Evolutionary conservation across 2,113 vertebrate species (phyloP).

Genomic region (Chloebia gouldiae): DNA sequence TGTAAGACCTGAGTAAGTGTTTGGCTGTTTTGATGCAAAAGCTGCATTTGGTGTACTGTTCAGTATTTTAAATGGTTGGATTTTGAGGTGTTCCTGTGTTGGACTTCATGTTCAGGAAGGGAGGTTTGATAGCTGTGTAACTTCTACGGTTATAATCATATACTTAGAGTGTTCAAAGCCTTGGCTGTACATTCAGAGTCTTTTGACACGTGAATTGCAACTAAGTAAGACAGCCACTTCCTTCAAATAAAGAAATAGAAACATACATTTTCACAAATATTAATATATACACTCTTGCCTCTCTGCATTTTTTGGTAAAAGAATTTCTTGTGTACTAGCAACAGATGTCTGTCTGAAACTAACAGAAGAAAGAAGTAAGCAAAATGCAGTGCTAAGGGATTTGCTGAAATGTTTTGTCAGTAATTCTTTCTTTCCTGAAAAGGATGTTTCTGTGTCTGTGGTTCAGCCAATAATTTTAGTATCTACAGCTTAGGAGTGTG

Average conservation of each 20-base stretch:
- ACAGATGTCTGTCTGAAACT: neutral
- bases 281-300: neutral
- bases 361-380: neutral
- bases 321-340: neutral
- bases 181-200: neutral
- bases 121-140: neutral
- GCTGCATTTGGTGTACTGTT: neutral
- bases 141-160: neutral
- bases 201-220: neutral
- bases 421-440: neutral
- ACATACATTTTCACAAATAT: neutral
- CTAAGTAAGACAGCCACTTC: neutral
- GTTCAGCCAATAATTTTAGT: neutral
- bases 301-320: neutral
- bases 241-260: neutral
- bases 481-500: neutral
- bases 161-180: neutral
- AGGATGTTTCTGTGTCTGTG: neutral
- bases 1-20: neutral
- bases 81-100: neutral
- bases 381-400: neutral
- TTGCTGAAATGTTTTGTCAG: slow-evolving; percentile 11
- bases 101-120: neutral
- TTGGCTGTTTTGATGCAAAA: neutral
- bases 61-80: neutral